Base-by-base conservation (phyloP, 2,113 vertebrate species). In the Brachyhypopomus occidentalis region DNA sequence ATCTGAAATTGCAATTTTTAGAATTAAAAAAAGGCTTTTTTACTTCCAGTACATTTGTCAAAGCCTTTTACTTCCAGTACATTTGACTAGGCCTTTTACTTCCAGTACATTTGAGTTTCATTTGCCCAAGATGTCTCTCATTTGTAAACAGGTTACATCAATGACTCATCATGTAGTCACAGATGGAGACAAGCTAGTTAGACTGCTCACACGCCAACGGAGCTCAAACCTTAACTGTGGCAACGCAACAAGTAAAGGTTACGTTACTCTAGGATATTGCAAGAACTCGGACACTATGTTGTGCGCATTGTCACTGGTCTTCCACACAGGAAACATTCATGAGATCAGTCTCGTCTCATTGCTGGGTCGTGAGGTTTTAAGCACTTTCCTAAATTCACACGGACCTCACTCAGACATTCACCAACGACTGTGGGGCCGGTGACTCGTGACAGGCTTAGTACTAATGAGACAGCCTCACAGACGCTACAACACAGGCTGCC, bases 401-500 rank as follows among this genome's bases (percentile, higher is more conserved):
- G 2, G 71, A 5, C 64, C 45, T 52, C 45, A 14, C 45, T 52
- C 45, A 71, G 55, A 70, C 72, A 22, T n/a, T 70, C 66, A 70
- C 34, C 16, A 12, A 38, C 19, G 60, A 25, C 78, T 36, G 62
- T 75, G 70, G 63, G 78, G 75, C 78, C 70, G 67, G 25, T 30
- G 34, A 72, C 63, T 84, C 80, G 63, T 76, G 72, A 86, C 85
- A 86, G 66, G 70, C 78, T 83, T 83, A 83, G 73, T 14, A n/a
- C 79, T 86, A 87, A 86, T 80, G 72, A 87, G 84, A 81, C 84
- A 77, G 83, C 72, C 75, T 75, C 70, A 80, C 78, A 77, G 79
- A 82, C 9, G 30, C 45, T 14, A 52, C 45, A 52, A 52, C 45
- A 52, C 81, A 72, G 78, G 73, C 73, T 34, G 62, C 60, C 48